Base-by-base conservation (phyloP, 2,888 invertebrate species). In the Laothoe populi region DNA sequence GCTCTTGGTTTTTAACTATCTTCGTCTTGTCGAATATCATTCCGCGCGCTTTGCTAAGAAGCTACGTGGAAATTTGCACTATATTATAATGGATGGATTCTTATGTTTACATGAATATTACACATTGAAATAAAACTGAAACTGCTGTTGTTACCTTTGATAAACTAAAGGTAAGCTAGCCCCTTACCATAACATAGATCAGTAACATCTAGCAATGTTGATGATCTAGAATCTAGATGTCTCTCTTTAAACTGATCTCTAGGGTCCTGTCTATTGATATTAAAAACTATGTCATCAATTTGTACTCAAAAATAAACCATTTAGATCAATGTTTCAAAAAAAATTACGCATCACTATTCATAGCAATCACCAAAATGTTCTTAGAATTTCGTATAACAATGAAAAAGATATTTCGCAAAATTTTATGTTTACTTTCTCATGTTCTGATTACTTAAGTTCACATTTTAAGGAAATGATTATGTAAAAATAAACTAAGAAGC, bases 1-100 rank as follows among this genome's bases (percentile, higher is more conserved):
- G 91, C 78, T 97, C 97, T 77, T 97, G 96, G 80, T 96, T 96
- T 78, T 95, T 95, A 68, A 95, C 95, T 74, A 95, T 94, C 87
- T 96, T 96, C 0, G 95, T 95, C 82, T 96, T 96, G 78, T 96
- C 96, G 80, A 96, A 96, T 57, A 96, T 94, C 81, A 96, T 93
- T 11, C 95, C 95, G 71, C 95, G 95, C 0, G 96, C 96, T 81
- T 95, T 95, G 26, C 94, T 94, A 24, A 96, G 81, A 45, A 95
- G 86, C 88, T 94, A 19, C 5, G 4, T 10, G 84, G 38, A 90
- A 48, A 60, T 40, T 49, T 38, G 1, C 16, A 42, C 42, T 44
- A 19, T 19, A 44, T 19, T 44, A 19, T 8, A 42, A 31, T n/a
- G n/a, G n/a, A n/a, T n/a, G n/a, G n/a, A n/a, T n/a, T n/a, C n/a